phyloP scores from a whole-genome alignment of 2,113 vertebrate species.

The Ceyx margarethae region DNA sequence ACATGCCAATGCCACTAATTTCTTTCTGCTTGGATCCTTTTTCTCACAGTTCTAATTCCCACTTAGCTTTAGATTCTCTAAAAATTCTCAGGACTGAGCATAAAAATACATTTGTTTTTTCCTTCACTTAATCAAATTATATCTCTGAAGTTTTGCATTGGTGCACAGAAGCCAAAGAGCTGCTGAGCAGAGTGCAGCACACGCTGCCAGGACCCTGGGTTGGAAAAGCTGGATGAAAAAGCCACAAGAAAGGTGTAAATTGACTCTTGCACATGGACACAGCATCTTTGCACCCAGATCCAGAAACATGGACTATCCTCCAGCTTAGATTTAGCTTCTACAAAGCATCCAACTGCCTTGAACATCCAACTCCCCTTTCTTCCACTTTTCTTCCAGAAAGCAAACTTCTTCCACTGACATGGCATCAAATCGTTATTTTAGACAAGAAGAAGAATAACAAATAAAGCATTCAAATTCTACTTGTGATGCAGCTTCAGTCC shows the following conservation, averaged over 20 bases:
- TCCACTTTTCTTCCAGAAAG: neutral
- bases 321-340: neutral
- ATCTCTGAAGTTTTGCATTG: neutral
- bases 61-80: neutral
- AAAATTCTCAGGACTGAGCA: neutral
- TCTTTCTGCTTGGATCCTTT: neutral
- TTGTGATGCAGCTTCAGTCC: neutral
- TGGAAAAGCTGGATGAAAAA: neutral
- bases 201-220: neutral
- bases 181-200: neutral
- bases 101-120: neutral
- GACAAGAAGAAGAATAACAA: neutral
- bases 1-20: neutral
- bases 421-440: neutral
- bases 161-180: neutral
- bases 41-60: neutral
- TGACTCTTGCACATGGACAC: neutral
- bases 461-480: neutral
- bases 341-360: neutral
- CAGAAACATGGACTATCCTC: neutral
- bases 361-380: neutral
- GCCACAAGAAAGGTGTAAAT: neutral
- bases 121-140: neutral
- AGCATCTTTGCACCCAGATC: neutral
- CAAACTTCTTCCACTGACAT: neutral